Evolutionary conservation across 1,140 invertebrate genomes (phyloP).

Genomic region (Rhyzopertha dominica): DNA sequence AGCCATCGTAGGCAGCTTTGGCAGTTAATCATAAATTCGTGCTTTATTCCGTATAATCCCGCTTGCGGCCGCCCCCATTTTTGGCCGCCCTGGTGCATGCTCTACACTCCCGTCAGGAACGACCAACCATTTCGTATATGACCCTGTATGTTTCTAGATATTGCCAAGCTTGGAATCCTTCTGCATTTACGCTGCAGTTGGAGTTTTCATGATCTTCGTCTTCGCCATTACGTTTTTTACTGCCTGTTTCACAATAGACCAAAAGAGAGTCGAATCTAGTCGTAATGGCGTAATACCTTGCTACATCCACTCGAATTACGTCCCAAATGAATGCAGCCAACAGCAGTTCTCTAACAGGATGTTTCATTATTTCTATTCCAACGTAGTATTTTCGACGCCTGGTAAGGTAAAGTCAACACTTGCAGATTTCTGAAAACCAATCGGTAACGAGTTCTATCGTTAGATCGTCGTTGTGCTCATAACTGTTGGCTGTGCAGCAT

Average conservation of each 20-base stretch:
- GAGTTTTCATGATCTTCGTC: conserved; percentile 67
- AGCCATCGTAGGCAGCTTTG: too few species aligned
- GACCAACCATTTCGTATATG: too few species aligned
- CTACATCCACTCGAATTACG: conserved; percentile 56
- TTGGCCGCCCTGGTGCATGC: too few species aligned
- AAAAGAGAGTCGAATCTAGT: conserved; percentile 56
- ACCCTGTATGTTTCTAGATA: conserved; percentile 56
- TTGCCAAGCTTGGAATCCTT: conserved; percentile 69
- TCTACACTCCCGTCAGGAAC: too few species aligned
- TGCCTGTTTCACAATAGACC: conserved; percentile 68
- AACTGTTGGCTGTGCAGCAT: conserved; percentile 52
- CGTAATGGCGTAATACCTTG: conserved; percentile 66
- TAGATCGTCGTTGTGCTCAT: conserved; percentile 55
- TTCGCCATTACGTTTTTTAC: conserved; percentile 74
- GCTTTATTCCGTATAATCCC: too few species aligned
- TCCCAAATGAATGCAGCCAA: conserved; percentile 43
- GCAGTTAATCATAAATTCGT: too few species aligned
- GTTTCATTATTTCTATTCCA: conserved; percentile 55
- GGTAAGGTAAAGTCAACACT: conserved; percentile 50
- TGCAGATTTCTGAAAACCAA: not conserved
- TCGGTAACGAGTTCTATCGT: conserved; percentile 15
- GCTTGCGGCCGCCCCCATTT: too few species aligned
- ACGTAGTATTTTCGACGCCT: conserved; percentile 54
- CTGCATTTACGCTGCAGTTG: conserved; percentile 68
- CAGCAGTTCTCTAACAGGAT: conserved; percentile 48